phyloP scores from a whole-genome alignment of 2,113 vertebrate species.

The Danio rerio region DNA sequence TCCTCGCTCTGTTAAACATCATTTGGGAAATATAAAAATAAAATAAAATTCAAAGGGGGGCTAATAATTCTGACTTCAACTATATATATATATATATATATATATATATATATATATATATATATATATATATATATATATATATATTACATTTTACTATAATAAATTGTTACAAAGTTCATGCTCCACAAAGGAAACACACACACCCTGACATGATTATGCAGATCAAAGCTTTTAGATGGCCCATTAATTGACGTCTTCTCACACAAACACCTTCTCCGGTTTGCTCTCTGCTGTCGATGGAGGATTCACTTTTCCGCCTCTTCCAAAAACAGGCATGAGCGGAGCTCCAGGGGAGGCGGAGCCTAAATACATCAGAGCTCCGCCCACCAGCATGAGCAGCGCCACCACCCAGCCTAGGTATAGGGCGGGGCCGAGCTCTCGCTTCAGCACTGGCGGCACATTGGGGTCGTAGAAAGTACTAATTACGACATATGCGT shows the following conservation, averaged over 20 bases:
- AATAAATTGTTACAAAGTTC: background rate
- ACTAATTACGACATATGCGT: constrained; percentile 67
- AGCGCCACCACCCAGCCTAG: constrained; percentile 73
- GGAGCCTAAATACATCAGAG: constrained; percentile 70
- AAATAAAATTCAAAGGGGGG: too few relatives aligned
- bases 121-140: too few relatives aligned
- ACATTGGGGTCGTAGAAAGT: constrained; percentile 76
- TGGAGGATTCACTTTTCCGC: constrained; percentile 48
- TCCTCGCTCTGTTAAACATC: too few relatives aligned
- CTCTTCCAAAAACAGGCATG: constrained; percentile 55
- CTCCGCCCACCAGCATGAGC: constrained; percentile 73
- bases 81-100: too few relatives aligned
- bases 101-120: too few relatives aligned
- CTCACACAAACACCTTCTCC: constrained; percentile 75
- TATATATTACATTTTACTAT: too few relatives aligned
- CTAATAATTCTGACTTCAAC: too few relatives aligned
- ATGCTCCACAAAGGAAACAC: background rate
- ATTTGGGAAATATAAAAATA: too few relatives aligned
- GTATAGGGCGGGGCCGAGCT: constrained; percentile 76
- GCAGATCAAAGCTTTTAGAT: background rate
- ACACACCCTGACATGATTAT: background rate
- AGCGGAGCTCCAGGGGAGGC: constrained; percentile 54
- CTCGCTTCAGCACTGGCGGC: constrained; percentile 72
- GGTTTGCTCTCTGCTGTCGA: constrained; percentile 61
- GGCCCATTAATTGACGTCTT: background rate